Base-by-base conservation (phyloP, 2,888 invertebrate species). In the Polydrusus tereticollis region DNA sequence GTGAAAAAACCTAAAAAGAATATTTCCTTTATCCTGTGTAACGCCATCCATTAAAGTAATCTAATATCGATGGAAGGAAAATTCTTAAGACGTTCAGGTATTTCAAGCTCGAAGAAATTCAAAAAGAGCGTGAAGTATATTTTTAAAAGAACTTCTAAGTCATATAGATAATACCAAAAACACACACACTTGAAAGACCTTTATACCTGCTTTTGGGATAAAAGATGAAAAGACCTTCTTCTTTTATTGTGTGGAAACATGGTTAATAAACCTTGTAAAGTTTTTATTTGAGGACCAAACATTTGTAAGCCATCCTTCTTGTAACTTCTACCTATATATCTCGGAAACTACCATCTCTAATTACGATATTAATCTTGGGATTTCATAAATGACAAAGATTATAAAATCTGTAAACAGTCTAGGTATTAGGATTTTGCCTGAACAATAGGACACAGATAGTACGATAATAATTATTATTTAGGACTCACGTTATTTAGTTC, bases 161-260 rank as follows among this genome's bases (percentile, higher is more conserved):
- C 50, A 50, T 50, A 26, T 50, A 50, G 50, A 50, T 50, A 50
- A 50, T 50, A 50, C 26, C 26, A 50, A 50, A 50, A 33, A 58
- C 36, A 58, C 23, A 58, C 23, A 58, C 58, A 58, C 58, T 58
- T 58, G 58, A 58, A 58, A 58, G 41, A 16, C 26, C 58, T 58
- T 36, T 58, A 58, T 58, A 58, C 58, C 58, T 58, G 58, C 58
- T 36, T 20, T 58, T 12, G 21, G 41, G 36, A 58, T 50, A 50
- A 50, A 47, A 50, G 50, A 50, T 12, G 50, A 26, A 50, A 50
- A 50, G 50, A 26, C 50, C 50, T 50, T 50, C 23, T 50, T 50
- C 50, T 43, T 43, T 43, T 43, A 50, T 50, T 50, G 58, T 36
- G 38, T 58, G 38, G 41, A 58, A 41, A 38, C 58, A 58, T 57